Evolutionary conservation across 2,113 vertebrate species (phyloP), one percentile per base, ranked within the genome.

Genomic region (Jaculus jaculus): DNA sequence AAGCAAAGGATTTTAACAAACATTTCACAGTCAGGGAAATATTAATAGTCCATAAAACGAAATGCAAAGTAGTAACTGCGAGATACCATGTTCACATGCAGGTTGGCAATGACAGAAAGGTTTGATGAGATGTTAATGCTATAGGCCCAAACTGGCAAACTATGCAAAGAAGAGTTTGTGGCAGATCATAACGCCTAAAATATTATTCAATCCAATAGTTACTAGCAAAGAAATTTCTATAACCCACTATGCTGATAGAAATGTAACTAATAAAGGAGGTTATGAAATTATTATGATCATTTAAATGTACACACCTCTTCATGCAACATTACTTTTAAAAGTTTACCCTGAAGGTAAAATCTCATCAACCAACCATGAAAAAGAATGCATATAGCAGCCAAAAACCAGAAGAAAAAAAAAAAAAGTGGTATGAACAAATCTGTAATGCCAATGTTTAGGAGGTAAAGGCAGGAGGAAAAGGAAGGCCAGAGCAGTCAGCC

Each of bases 1-100:
- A 91, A 92, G 37, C 51, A 89, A 95, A 91, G 30, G 3, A 75
- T 78, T 21, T 89, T 26, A 93, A 72, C 11, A 91, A 89, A 81
- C 13, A 68, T 87, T 81, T 89, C 78, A 96, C 3, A 87, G 28
- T 21, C 47, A 96, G 79, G 32, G 15, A 94, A 84, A 84, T 24
- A 85, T 13, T 61, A 88, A 87, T 2, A 8, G 12, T 95, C 65
- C 89, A 88, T 37, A 71, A 91, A 11, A 72, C 5, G 7, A 92
- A 90, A 89, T 68, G 16, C 4, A 86, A 80, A 71, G 75, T 89
- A 93, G 47, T 77, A 93, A 89, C 24, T 89, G n/a, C 39, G 51
- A 92, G 54, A 87, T 92, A 94, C 5, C 23, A 93, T 47, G 58
- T 58, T 92, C 58, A 93, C 83, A 73, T 0, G 58, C 74, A 91